These are phyloP conservation scores for Pipa parva DNA, from an alignment of 2,113 vertebrate species.

Conservation along the genomic window DNA sequence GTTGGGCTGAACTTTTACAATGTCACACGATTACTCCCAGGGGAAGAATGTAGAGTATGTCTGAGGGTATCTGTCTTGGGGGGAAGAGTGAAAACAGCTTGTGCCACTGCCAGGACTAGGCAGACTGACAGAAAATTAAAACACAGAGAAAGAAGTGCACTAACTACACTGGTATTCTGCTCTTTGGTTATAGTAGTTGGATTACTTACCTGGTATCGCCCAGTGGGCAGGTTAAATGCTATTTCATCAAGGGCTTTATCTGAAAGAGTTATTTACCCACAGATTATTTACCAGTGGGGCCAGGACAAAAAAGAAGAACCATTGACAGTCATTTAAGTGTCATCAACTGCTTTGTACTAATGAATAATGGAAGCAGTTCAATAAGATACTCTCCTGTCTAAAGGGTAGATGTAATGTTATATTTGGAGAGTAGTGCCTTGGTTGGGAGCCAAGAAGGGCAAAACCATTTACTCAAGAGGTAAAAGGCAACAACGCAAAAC, in stretches of 20 bases:
- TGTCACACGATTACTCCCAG: slow-evolving; percentile 80
- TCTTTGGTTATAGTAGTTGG: slow-evolving; percentile 66
- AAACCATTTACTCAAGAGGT: slow-evolving; percentile 6
- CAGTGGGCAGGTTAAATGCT: slow-evolving; percentile 5
- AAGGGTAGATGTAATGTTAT: background rate
- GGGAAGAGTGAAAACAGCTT: slow-evolving; percentile 60
- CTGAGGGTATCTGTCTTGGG: slow-evolving; percentile 69
- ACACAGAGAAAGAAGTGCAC: slow-evolving; percentile 52
- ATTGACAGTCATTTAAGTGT: slow-evolving; percentile 51
- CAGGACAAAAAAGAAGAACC: slow-evolving; percentile 43
- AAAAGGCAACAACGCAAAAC: slow-evolving; percentile 4
- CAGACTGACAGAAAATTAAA: slow-evolving; percentile 57
- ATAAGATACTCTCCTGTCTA: background rate
- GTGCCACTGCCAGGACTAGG: slow-evolving; percentile 71
- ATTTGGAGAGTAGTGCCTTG: slow-evolving; percentile 27
- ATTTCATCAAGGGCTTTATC: slow-evolving; percentile 31
- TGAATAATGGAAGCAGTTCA: slow-evolving; percentile 40
- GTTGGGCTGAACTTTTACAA: slow-evolving; percentile 82
- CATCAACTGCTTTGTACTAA: slow-evolving; percentile 46
- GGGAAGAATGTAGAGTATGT: slow-evolving; percentile 83
- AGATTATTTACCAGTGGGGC: slow-evolving; percentile 54
- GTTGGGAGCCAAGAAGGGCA: slow-evolving; percentile 4
- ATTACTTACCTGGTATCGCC: slow-evolving; percentile 33
- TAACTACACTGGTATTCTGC: slow-evolving; percentile 58
- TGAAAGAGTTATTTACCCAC: slow-evolving; percentile 54